Evolutionary conservation across 2,797 vertebrate genomes (phyloP), one percentile per base, ranked within the genome.

Genomic region (Erpetoichthys calabaricus): DNA sequence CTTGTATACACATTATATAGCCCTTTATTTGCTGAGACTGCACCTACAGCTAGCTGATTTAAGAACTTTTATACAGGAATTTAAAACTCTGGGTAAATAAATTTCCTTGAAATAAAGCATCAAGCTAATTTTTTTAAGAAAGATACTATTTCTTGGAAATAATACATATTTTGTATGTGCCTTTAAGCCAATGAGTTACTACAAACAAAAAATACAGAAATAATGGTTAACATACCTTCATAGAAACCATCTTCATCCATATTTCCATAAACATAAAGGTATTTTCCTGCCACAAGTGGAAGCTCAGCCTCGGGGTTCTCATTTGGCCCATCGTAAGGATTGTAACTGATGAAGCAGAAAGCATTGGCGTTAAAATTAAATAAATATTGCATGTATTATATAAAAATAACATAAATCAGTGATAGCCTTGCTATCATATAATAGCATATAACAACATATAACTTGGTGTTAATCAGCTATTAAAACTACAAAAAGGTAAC

Each of bases 211-310:
- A 42, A 58, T 5, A 45, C 46, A 44, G 8, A 53, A 47, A 57
- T 47, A 4, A 57, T 10, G 64, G 8, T 41, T 58, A 25, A 42
- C 70, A 62, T 65, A 98, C 96, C 96, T 91, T 99, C 94, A 4
- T 93, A 99, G 75, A 99, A 98, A 55, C 96, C 96, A 4, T 98
- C 96, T 63, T 99, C 96, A 3, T 99, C 96, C 95, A 98, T 98
- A 61, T 92, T 91, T 60, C 96, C 96, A 9, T 98, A 98, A 53
- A 98, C 78, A 3, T 98, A 99, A 10, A 99, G 91, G 75, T 98
- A 99, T 70, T 96, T 98, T 70, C 96, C 96, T 51, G 95, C 90
- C 62, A 92, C 87, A 73, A 99, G 87, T 50, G 95, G 93, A 68
- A 99, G 93, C 79, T 99, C 96, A 1, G 96, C 96, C 67, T 99